Evolutionary conservation across 1,140 invertebrate genomes (phyloP).

Genomic region (Drosophila lowei): DNA sequence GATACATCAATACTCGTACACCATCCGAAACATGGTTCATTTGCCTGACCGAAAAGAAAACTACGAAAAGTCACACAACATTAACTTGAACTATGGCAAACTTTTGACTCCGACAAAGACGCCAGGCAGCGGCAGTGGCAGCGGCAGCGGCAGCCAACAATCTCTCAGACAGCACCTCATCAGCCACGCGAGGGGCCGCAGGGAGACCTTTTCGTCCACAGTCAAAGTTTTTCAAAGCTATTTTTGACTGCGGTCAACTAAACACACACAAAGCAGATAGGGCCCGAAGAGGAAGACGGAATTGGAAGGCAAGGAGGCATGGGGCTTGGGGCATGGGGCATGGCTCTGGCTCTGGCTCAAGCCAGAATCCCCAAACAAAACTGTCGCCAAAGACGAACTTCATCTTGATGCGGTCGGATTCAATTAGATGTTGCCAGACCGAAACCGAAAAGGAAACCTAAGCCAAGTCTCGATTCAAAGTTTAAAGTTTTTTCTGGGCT

Average conservation of each 20-base stretch:
- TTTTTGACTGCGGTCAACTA: slow-evolving; percentile 81
- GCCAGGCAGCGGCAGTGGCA: slow-evolving; percentile 19
- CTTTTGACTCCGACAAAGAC: slow-evolving; percentile 78
- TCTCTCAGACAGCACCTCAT: slow-evolving; percentile 37
- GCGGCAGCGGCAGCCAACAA: slow-evolving; percentile 35
- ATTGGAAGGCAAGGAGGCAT: slow-evolving; percentile 3
- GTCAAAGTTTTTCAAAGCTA: slow-evolving; percentile 74
- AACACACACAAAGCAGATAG: slow-evolving; percentile 69
- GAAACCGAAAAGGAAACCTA: slow-evolving; percentile 55
- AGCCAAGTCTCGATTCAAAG: slow-evolving; percentile 35
- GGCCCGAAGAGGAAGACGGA: slow-evolving; percentile 13
- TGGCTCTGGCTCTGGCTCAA: slow-evolving; percentile 2
- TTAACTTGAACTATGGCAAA: slow-evolving; percentile 80
- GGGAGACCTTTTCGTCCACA: slow-evolving; percentile 20
- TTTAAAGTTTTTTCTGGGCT: slow-evolving; percentile 48
- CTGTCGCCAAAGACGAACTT: slow-evolving; percentile 75
- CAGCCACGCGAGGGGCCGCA: neutral
- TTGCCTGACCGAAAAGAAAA: slow-evolving; percentile 60
- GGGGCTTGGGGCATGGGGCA: neutral
- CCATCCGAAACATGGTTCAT: slow-evolving; percentile 70
- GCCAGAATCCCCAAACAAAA: slow-evolving; percentile 59
- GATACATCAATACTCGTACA: slow-evolving; percentile 53
- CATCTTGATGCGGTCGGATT: slow-evolving; percentile 75
- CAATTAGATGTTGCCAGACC: slow-evolving; percentile 69
- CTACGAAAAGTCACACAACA: slow-evolving; percentile 78